These are phyloP conservation scores for Camelus dromedarius DNA, from an alignment of 2,113 vertebrate genomes.

Conservation along the genomic window DNA sequence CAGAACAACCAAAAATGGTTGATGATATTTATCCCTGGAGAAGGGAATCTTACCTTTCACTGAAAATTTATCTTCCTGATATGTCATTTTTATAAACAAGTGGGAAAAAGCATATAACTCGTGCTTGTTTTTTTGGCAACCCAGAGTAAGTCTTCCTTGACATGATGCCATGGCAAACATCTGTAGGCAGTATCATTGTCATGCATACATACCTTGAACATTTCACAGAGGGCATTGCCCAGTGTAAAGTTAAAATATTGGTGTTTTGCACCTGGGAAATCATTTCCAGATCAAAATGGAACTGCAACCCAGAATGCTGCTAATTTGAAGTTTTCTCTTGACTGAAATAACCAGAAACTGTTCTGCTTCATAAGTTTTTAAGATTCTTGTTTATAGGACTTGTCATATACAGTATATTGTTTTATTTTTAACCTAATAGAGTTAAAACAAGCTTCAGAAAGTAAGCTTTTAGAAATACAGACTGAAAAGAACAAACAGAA, in stretches of 20 bases:
- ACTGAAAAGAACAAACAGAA: slow-evolving; percentile 52
- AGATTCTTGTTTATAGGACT: slow-evolving; percentile 4
- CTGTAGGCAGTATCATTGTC: neutral
- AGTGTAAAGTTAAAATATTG: neutral
- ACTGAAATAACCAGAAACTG: slow-evolving; percentile 32
- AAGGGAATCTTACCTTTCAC: neutral
- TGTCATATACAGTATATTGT: neutral
- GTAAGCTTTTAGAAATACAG: slow-evolving; percentile 75
- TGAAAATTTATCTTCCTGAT: neutral
- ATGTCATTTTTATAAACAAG: slow-evolving; percentile 18
- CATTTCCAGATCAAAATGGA: slow-evolving; percentile 27
- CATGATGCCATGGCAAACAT: neutral
- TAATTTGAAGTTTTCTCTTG: slow-evolving; percentile 19
- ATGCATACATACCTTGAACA: neutral
- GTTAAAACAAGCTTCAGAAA: slow-evolving; percentile 75
- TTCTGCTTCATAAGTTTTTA: slow-evolving; percentile 15
- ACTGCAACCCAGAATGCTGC: neutral
- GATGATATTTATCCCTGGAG: neutral
- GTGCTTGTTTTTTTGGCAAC: neutral
- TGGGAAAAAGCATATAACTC: neutral
- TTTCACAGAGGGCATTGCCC: neutral
- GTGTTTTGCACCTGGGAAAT: neutral
- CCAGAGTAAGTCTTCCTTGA: neutral
- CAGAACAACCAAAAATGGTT: neutral
- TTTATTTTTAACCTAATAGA: slow-evolving; percentile 80